These are phyloP conservation scores for Erebia ligea DNA, from an alignment of 2,888 invertebrate species.

Conservation along the genomic window DNA sequence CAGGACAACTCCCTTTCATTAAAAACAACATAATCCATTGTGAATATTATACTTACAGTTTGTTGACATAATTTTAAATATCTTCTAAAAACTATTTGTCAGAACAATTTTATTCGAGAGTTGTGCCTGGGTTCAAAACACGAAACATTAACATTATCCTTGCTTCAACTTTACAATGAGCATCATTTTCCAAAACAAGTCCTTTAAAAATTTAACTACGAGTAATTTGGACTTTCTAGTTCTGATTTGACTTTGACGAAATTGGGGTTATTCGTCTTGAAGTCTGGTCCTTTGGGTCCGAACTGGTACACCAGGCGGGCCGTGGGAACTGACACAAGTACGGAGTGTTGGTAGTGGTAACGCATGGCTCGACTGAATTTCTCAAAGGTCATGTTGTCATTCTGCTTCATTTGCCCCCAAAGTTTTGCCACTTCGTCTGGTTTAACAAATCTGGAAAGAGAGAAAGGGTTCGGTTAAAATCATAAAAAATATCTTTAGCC, in stretches of 20 bases:
- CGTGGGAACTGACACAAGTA: constrained; percentile 89
- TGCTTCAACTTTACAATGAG: constrained; percentile 45
- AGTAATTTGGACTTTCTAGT: constrained; percentile 57
- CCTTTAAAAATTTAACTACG: constrained; percentile 57
- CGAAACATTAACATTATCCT: constrained; percentile 42
- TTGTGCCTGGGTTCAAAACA: constrained; percentile 40
- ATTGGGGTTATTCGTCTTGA: constrained; percentile 86
- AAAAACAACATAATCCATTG: not conserved
- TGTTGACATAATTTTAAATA: not conserved
- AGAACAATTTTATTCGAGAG: constrained; percentile 31
- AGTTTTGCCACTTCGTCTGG: constrained; percentile 93
- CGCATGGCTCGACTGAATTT: constrained; percentile 96
- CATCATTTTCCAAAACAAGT: constrained; percentile 40
- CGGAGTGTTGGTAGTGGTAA: constrained; percentile 91
- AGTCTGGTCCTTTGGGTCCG: constrained; percentile 90
- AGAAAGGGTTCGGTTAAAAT: constrained; percentile 19
- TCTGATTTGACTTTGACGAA: constrained; percentile 73
- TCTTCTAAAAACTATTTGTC: constrained; percentile 5
- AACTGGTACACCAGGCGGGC: constrained; percentile 91
- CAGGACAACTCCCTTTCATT: constrained; percentile 35
- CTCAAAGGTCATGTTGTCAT: constrained; percentile 95
- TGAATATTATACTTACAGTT: not conserved
- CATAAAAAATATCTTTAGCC: not conserved
- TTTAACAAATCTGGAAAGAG: constrained; percentile 87
- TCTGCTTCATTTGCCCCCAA: constrained; percentile 94